A percentile compares a stretch with the other conserved stretches of the same genome.
Evolutionary conservation across 2,113 vertebrate species (phyloP).

Genomic region (Equus quagga): DNA sequence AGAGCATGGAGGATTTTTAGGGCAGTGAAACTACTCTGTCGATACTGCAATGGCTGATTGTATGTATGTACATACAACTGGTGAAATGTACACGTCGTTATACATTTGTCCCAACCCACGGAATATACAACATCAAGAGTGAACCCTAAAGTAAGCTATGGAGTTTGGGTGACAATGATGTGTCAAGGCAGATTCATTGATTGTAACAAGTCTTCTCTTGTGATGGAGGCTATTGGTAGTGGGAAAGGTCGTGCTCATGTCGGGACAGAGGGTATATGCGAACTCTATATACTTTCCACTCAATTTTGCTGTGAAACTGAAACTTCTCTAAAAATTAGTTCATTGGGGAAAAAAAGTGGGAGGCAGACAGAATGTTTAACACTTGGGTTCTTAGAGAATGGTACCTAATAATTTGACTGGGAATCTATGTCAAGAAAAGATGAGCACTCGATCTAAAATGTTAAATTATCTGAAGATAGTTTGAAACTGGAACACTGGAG

Average conservation of each 20-base stretch:
- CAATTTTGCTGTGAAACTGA: neutral
- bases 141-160: neutral
- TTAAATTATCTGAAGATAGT: neutral
- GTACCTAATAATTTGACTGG: neutral
- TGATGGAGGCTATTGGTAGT: neutral
- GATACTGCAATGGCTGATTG: neutral
- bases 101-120: neutral
- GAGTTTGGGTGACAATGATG: neutral
- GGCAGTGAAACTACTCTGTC: neutral
- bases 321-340: neutral
- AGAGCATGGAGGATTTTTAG: neutral
- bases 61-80: no score
- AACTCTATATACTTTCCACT: neutral
- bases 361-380: neutral
- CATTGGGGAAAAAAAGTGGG: neutral
- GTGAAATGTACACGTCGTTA: neutral
- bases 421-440: neutral
- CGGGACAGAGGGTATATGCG: neutral
- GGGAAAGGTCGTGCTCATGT: fast-evolving
- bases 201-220: neutral
- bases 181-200: neutral
- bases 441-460: neutral
- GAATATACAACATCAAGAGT: neutral
- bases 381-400: neutral
- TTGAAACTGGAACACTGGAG: neutral